Conservation (phyloP, 1,140 invertebrate genomes). For the Drosophila nigromelanica region DNA sequence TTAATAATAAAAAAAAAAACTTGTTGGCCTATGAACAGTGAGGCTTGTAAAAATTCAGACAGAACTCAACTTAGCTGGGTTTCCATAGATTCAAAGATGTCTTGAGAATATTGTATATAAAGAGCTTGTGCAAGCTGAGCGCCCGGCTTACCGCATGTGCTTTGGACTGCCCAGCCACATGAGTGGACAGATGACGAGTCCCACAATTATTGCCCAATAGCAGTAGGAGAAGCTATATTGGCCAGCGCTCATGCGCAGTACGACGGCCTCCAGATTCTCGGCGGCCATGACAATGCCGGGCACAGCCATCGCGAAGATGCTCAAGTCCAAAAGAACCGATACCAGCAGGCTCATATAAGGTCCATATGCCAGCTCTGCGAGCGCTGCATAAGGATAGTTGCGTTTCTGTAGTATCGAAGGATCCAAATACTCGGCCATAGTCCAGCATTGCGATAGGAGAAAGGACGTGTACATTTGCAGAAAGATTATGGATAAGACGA, state of each 20-base stretch:
- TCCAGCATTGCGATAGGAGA: constrained; percentile 90
- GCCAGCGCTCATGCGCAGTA: constrained; percentile 87
- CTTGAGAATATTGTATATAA: no score
- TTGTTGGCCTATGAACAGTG: no score
- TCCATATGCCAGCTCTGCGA: constrained; percentile 89
- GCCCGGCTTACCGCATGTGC: constrained; percentile 89
- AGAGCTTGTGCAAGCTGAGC: no score
- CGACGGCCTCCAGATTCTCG: constrained; percentile 90
- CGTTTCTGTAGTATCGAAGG: constrained; percentile 88
- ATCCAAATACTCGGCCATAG: constrained; percentile 88
- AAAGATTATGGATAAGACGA: constrained; percentile 87
- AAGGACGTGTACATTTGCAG: constrained; percentile 91
- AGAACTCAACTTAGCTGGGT: no score
- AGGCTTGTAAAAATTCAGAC: no score
- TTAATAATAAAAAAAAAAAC: no score
- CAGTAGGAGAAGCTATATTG: constrained; percentile 89
- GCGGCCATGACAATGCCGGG: constrained; percentile 91
- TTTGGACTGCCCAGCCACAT: constrained; percentile 93
- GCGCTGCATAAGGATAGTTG: constrained; percentile 90
- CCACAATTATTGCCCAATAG: constrained; percentile 90
- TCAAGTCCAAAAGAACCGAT: constrained; percentile 88
- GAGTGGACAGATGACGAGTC: constrained; percentile 88
- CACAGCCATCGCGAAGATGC: constrained; percentile 90
- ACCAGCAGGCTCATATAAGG: constrained; percentile 86
- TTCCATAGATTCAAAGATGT: no score